Percentiles rank a stretch among this genome's conserved stretches.
phyloP scores from a whole-genome alignment of 2,888 invertebrate species.

The Corythucha ciliata region DNA sequence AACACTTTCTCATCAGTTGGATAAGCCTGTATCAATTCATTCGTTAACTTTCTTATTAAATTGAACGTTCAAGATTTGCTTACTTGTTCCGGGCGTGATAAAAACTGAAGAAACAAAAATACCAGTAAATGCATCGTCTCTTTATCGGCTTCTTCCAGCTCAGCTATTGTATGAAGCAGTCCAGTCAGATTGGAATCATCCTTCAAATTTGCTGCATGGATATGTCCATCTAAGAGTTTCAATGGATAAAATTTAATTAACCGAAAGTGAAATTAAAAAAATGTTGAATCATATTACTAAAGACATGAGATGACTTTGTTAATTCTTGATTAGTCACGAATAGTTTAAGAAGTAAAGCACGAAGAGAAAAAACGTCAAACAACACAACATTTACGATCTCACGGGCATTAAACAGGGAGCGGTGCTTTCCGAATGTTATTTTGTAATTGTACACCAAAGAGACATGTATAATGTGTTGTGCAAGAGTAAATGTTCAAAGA shows the following conservation, averaged over 20 bases:
- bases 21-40: conserved; percentile 50
- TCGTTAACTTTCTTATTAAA: no score
- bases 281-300: not conserved
- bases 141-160: conserved; percentile 86
- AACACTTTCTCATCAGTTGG: conserved; percentile 77
- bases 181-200: conserved; percentile 72
- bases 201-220: conserved; percentile 71
- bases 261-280: not conserved
- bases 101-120: conserved; percentile 93
- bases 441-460: no score
- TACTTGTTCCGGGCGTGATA: conserved; percentile 67
- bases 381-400: no score
- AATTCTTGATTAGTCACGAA: no score
- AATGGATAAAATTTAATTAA: not conserved
- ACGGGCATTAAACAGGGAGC: no score
- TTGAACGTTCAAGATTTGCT: no score
- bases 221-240: conserved; percentile 56
- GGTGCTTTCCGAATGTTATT: no score
- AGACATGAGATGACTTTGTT: no score
- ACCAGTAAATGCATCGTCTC: conserved; percentile 92
- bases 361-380: no score
- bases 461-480: no score
- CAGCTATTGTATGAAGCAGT: conserved; percentile 77
- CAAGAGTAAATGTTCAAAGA: no score
- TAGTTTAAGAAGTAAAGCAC: no score